phyloP scores from a whole-genome alignment of 2,797 vertebrate genomes.

The Chaenodraco wilsoni region DNA sequence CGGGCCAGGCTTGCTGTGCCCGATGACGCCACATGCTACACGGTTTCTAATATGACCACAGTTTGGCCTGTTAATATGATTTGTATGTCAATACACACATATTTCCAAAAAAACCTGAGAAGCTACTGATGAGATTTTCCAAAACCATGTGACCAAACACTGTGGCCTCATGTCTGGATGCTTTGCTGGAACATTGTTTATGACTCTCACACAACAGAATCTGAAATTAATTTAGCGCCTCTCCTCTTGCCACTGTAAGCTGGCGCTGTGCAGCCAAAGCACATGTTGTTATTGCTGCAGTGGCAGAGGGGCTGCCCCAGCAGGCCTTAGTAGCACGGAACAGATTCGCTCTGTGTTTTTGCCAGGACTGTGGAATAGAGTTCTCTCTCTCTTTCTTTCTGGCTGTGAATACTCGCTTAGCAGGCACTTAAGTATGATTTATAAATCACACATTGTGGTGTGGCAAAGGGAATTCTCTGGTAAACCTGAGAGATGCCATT shows the following conservation, averaged over 20 bases:
- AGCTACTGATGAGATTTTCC: slow-evolving; percentile 36
- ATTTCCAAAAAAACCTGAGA: slow-evolving; percentile 7
- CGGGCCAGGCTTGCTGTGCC: slow-evolving; percentile 53
- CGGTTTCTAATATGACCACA: slow-evolving; percentile 10
- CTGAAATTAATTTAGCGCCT: slow-evolving; percentile 86
- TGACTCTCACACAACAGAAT: slow-evolving; percentile 80
- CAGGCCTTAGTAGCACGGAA: slow-evolving; percentile 79
- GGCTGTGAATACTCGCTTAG: slow-evolving; percentile 57
- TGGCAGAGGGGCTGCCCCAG: slow-evolving; percentile 79
- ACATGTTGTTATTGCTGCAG: slow-evolving; percentile 84
- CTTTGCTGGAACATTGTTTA: slow-evolving; percentile 77
- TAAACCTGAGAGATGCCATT: slow-evolving; percentile 62
- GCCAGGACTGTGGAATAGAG: slow-evolving; percentile 67
- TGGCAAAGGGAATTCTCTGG: slow-evolving; percentile 46
- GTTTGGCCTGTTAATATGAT: slow-evolving; percentile 26
- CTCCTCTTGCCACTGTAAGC: slow-evolving; percentile 80
- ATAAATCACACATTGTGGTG: slow-evolving; percentile 53
- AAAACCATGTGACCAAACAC: slow-evolving; percentile 43
- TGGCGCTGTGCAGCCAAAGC: slow-evolving; percentile 81
- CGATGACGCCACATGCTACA: slow-evolving; percentile 33
- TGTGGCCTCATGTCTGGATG: slow-evolving; percentile 33
- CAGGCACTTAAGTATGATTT: slow-evolving; percentile 59
- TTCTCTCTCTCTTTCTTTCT: slow-evolving; percentile 34
- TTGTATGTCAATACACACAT: slow-evolving; percentile 5
- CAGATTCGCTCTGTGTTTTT: slow-evolving; percentile 73